phyloP scores from a whole-genome alignment of 2,113 vertebrate species.

The Gallinago media region DNA sequence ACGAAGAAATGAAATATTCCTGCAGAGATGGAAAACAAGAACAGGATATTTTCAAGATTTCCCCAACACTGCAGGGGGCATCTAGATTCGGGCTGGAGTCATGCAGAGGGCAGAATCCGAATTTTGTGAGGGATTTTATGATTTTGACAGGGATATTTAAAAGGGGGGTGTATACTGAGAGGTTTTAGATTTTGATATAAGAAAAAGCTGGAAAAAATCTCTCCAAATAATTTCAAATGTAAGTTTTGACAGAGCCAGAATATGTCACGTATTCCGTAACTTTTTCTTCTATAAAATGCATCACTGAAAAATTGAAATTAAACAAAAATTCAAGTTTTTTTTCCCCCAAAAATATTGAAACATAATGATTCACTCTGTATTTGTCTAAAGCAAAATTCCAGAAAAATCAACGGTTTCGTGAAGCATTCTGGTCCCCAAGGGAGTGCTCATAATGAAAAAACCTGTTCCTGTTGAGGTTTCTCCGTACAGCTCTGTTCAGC shows the following conservation, averaged over 20 bases:
- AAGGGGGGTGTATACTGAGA: neutral
- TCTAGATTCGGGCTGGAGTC: neutral
- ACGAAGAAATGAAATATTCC: neutral
- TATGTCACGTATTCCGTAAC: neutral
- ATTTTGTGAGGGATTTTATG: neutral
- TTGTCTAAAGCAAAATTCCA: slow-evolving; percentile 5
- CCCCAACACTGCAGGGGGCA: neutral
- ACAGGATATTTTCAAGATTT: neutral
- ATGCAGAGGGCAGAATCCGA: neutral
- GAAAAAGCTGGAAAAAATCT: neutral
- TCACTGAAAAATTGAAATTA: neutral
- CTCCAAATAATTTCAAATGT: neutral
- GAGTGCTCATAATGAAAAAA: neutral
- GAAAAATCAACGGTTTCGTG: neutral
- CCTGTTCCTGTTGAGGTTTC: neutral
- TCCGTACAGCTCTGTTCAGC: neutral
- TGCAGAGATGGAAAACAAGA: neutral
- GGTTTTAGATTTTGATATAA: neutral
- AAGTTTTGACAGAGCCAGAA: neutral
- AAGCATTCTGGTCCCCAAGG: neutral
- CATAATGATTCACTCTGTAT: neutral
- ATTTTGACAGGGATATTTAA: neutral
- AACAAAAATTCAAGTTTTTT: neutral
- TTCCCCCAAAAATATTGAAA: neutral
- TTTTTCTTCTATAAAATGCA: neutral